Evolutionary conservation across 2,797 vertebrate species (phyloP).

Genomic region (Myripristis jacobus): DNA sequence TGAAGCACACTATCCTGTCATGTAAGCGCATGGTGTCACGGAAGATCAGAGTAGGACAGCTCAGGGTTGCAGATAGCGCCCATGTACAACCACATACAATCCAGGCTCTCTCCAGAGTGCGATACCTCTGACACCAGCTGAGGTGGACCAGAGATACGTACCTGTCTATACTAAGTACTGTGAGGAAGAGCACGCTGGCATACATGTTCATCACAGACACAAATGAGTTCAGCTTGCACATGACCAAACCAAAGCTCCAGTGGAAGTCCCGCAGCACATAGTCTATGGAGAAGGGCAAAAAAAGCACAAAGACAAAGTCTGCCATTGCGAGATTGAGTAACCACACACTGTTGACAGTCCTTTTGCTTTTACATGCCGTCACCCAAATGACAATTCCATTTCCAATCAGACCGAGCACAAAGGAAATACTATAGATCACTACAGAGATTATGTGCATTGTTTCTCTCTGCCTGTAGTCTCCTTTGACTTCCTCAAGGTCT

Average conservation of each 20-base stretch:
- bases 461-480: slow-evolving; percentile 77
- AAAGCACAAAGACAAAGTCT: slow-evolving; percentile 95
- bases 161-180: slow-evolving; percentile 91
- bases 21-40: slow-evolving; percentile 84
- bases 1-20: slow-evolving; percentile 89
- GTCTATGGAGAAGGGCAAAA: slow-evolving; percentile 92
- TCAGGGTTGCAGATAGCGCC: slow-evolving; percentile 84
- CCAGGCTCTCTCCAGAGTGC: slow-evolving; percentile 76
- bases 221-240: slow-evolving; percentile 95
- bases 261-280: slow-evolving; percentile 93
- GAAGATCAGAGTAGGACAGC: slow-evolving; percentile 88
- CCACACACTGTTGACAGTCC: slow-evolving; percentile 92
- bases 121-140: slow-evolving; percentile 82
- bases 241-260: slow-evolving; percentile 90
- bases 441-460: slow-evolving; percentile 89
- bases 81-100: slow-evolving; percentile 85
- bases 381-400: slow-evolving; percentile 95
- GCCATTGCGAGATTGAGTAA: slow-evolving; percentile 94
- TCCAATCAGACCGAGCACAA: slow-evolving; percentile 91
- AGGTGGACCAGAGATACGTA: slow-evolving; percentile 89
- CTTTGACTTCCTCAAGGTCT: slow-evolving; percentile 79
- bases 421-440: slow-evolving; percentile 88
- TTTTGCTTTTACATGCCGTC: slow-evolving; percentile 91
- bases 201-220: slow-evolving; percentile 95
- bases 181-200: slow-evolving; percentile 94